Evolutionary conservation across 2,888 invertebrate species (phyloP).

Genomic region (Spatulosminthurus flaviceps): DNA sequence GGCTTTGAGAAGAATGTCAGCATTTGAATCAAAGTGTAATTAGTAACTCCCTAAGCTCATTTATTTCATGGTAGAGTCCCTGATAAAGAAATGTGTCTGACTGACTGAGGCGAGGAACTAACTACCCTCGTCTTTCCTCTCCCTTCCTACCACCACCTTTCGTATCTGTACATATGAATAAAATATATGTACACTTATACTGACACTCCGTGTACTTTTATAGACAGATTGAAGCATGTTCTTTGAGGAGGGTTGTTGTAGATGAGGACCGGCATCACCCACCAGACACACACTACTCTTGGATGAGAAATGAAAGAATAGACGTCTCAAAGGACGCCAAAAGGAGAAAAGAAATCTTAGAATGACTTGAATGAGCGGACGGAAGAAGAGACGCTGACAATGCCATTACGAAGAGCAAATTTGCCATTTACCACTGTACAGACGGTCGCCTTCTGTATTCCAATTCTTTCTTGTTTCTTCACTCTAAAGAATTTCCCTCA

Average conservation of each 20-base stretch:
- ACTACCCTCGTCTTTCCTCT: not conserved
- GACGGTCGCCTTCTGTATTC: constrained; percentile 3
- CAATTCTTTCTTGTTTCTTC: too few species aligned
- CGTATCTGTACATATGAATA: not conserved
- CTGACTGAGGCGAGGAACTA: not conserved
- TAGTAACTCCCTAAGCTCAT: constrained; percentile 21
- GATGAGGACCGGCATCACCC: not conserved
- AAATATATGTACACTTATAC: not conserved
- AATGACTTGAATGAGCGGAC: constrained; percentile 19
- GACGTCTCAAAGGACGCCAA: constrained; percentile 19
- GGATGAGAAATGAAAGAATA: constrained; percentile 16
- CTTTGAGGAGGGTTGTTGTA: not conserved
- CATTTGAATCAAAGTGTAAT: constrained; percentile 28
- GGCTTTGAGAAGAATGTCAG: constrained; percentile 6
- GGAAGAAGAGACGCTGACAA: constrained; percentile 19
- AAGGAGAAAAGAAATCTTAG: constrained; percentile 6
- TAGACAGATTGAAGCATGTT: not conserved
- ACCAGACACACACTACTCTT: not conserved
- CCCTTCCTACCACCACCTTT: not conserved
- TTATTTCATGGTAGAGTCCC: constrained; percentile 22
- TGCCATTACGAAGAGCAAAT: constrained; percentile 19
- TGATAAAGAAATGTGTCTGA: constrained; percentile 18
- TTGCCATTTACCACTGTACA: constrained; percentile 1
- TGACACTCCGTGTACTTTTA: not conserved
- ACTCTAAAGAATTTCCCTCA: too few species aligned